Evolutionary conservation across 2,888 invertebrate genomes (phyloP), one percentile per base, ranked within the genome.

Genomic region (Parasteatoda lunata): DNA sequence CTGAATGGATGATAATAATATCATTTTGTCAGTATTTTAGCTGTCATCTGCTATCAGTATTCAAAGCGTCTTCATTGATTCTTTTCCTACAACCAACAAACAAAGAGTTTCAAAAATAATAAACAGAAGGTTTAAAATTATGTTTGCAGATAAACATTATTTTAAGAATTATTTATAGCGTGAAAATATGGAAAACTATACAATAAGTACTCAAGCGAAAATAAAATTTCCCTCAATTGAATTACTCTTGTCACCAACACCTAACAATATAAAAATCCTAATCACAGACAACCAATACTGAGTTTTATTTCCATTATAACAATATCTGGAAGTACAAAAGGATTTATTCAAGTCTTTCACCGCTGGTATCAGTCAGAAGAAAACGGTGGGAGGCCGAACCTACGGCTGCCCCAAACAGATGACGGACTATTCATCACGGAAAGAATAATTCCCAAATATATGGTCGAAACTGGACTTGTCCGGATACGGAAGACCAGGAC

Each of bases 381-480:
- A 13, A 70, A n/a, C 70, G 11, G 59, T 48, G 45, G 75, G 75
- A 45, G 75, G 72, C 30, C 75, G 47, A 59, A 52, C 59, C 75
- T 64, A 75, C 64, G 15, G 47, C 59, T 64, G 75, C 51, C 75
- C 48, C 45, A 47, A 75, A 75, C 75, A 75, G 75, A 75, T 75
- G 75, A 45, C 75, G 75, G 64, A 45, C 15, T 52, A 75, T 75
- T 64, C 75, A 75, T 75, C 75, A 75, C 3, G 59, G 48, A 11
- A 13, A 49, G 70, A 70, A 70, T 70, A n/a, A 70, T 70, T 59
- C 75, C 59, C 75, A 75, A 59, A 13, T 15, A 45, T 47, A 5
- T n/a, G 75, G 64, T 64, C 75, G 47, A 48, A 75, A 75, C 75
- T 59, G 75, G 75, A 75, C 75, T 75, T 47, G n/a, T 7, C 64